These are phyloP conservation scores for Odocoileus hemionus DNA, from an alignment of 2,113 vertebrate species.

Conservation along the genomic window DNA sequence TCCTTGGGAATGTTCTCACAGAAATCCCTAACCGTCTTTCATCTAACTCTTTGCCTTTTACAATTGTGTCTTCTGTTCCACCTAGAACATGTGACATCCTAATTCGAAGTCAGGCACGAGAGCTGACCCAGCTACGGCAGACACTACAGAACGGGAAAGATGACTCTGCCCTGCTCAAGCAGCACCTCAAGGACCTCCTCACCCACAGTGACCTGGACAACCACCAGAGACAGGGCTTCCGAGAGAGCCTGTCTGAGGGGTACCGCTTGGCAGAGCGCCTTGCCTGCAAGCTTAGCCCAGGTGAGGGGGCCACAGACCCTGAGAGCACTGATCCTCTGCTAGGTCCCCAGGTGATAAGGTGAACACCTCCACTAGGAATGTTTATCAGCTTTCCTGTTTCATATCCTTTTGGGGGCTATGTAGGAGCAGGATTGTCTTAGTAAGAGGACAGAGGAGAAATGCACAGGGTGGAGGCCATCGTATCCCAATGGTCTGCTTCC, in stretches of 20 bases:
- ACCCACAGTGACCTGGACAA: constrained; percentile 85
- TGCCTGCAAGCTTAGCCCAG: constrained; percentile 75
- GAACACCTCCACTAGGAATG: no score
- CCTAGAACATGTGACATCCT: constrained; percentile 83
- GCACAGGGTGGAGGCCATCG: no score
- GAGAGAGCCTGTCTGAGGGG: constrained; percentile 85
- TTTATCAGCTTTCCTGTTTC: no score
- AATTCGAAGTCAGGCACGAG: constrained; percentile 84
- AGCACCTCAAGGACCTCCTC: constrained; percentile 90
- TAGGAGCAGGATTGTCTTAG: no score
- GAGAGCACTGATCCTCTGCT: no score
- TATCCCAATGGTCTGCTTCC: no score
- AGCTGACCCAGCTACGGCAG: constrained; percentile 83
- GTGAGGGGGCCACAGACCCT: constrained; percentile 73
- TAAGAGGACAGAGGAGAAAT: no score
- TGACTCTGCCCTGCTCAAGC: constrained; percentile 79
- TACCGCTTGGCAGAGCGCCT: constrained; percentile 81
- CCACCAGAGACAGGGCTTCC: constrained; percentile 87
- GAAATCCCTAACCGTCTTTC: neutral
- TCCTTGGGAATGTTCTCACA: neutral
- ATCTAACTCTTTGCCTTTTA: neutral
- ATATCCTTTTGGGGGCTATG: no score
- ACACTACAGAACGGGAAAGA: constrained; percentile 72
- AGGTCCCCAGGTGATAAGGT: no score
- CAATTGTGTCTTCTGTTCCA: neutral